These are phyloP conservation scores for Turritopsis dohrnii DNA, from an alignment of 30 jellyfish, hydroid and myxozoan genomes.

Conservation along the genomic window DNA sequence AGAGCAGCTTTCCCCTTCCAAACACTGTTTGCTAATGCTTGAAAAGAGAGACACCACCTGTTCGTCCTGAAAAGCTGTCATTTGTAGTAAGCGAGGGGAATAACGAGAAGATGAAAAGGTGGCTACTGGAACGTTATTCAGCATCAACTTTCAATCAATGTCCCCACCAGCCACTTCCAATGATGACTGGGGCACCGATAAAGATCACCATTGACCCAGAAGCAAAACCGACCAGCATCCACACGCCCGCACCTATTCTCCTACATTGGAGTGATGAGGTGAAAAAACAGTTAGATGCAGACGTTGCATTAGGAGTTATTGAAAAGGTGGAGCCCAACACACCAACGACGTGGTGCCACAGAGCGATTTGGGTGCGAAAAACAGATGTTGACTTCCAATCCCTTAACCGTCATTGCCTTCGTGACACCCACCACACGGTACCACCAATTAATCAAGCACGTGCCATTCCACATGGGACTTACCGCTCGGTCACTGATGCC, in stretches of 20 bases:
- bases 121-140: slow-evolving; percentile 34
- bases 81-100: slow-evolving; percentile 25
- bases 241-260: slow-evolving; percentile 34
- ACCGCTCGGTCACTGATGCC: slow-evolving; percentile 25
- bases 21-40: slow-evolving; percentile 2
- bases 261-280: slow-evolving; percentile 35
- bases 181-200: slow-evolving; percentile 33
- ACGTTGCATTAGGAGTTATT: slow-evolving; percentile 19
- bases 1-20: slow-evolving; percentile 1
- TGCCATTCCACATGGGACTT: slow-evolving; percentile 11
- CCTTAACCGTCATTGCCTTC: slow-evolving; percentile 29
- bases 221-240: slow-evolving; percentile 34
- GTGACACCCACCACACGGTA: slow-evolving; percentile 43
- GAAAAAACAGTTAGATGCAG: slow-evolving; percentile 21
- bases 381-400: slow-evolving; percentile 23
- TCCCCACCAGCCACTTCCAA: slow-evolving; percentile 45
- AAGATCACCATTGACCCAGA: slow-evolving; percentile 18
- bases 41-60: slow-evolving; percentile 16
- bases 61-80: slow-evolving; percentile 21
- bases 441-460: slow-evolving; percentile 24
- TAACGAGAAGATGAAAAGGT: slow-evolving; percentile 17
- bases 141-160: slow-evolving; percentile 31
- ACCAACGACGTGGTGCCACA: slow-evolving; percentile 47
- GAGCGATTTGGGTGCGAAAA: slow-evolving; percentile 16
- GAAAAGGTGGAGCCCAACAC: slow-evolving; percentile 34